Evolutionary conservation across 1,140 invertebrate species (phyloP).

Genomic region (Neomicropteryx cornuta): DNA sequence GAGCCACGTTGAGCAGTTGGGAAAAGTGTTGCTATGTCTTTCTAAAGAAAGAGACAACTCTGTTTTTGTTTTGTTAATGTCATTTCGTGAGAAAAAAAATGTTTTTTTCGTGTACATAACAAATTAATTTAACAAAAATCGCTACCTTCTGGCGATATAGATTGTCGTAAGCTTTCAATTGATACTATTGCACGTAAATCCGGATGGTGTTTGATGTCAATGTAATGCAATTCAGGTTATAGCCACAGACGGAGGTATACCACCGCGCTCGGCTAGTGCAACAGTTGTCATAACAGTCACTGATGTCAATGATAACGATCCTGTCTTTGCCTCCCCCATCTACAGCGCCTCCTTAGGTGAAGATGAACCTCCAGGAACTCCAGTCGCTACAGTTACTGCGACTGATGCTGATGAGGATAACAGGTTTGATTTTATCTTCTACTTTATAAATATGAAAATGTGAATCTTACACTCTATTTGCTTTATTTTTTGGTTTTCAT

Average conservation of each 20-base stretch:
- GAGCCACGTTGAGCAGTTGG: too few relatives aligned
- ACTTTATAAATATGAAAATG: conserved; percentile 3
- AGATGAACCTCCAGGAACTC: conserved; percentile 79
- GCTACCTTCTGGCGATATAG: too few relatives aligned
- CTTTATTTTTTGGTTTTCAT: conserved; percentile 5
- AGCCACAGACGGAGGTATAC: conserved; percentile 76
- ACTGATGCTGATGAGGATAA: conserved; percentile 88
- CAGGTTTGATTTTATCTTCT: conserved; percentile 29
- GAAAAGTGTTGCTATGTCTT: too few relatives aligned
- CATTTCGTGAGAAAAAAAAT: too few relatives aligned
- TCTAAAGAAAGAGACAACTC: too few relatives aligned
- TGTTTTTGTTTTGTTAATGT: too few relatives aligned
- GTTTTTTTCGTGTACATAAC: too few relatives aligned
- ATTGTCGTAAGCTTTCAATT: too few relatives aligned
- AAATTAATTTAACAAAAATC: too few relatives aligned
- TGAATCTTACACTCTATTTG: conserved; percentile 4
- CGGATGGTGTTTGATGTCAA: too few relatives aligned
- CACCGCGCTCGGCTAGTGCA: conserved; percentile 72
- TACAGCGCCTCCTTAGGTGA: conserved; percentile 84
- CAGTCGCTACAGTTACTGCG: conserved; percentile 80
- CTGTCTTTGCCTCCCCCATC: conserved; percentile 75
- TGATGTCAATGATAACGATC: conserved; percentile 94
- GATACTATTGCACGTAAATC: too few relatives aligned
- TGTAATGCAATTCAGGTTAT: conserved; percentile 67
- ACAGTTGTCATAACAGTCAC: conserved; percentile 80